Percentiles rank a stretch among this genome's conserved stretches.
phyloP scores from a whole-genome alignment of 2,888 invertebrate genomes.

The Phengaris alcon region DNA sequence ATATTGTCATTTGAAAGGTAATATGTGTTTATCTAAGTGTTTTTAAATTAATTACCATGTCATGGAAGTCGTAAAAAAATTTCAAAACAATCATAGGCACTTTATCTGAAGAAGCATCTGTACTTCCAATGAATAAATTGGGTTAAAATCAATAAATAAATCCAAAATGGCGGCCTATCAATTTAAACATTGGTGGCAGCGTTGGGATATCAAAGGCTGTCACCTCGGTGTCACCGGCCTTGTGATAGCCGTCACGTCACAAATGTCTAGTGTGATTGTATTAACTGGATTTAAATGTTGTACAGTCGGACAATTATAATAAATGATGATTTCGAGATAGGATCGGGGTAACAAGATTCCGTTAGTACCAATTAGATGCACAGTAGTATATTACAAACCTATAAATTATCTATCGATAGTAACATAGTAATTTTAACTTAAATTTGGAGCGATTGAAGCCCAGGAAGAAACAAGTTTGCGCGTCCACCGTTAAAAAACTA shows the following conservation, averaged over 20 bases:
- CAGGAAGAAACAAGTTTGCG: too few relatives aligned
- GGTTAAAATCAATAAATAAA: not conserved
- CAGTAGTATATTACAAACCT: too few relatives aligned
- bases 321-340: not conserved
- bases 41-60: too few relatives aligned
- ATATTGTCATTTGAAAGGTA: too few relatives aligned
- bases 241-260: not conserved
- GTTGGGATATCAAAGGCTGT: not conserved
- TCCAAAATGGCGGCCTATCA: not conserved
- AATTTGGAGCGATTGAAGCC: too few relatives aligned
- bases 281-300: constrained; percentile 30
- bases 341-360: not conserved
- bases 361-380: too few relatives aligned
- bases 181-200: not conserved
- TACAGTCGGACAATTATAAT: not conserved
- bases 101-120: not conserved
- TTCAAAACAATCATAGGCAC: not conserved
- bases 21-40: too few relatives aligned
- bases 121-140: not conserved
- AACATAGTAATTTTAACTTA: too few relatives aligned
- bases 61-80: not conserved
- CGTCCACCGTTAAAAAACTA: too few relatives aligned
- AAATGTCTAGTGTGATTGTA: constrained; percentile 35
- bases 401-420: too few relatives aligned
- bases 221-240: not conserved